phyloP scores from a whole-genome alignment of 1,140 invertebrate species.

The Drosophila nikananu region DNA sequence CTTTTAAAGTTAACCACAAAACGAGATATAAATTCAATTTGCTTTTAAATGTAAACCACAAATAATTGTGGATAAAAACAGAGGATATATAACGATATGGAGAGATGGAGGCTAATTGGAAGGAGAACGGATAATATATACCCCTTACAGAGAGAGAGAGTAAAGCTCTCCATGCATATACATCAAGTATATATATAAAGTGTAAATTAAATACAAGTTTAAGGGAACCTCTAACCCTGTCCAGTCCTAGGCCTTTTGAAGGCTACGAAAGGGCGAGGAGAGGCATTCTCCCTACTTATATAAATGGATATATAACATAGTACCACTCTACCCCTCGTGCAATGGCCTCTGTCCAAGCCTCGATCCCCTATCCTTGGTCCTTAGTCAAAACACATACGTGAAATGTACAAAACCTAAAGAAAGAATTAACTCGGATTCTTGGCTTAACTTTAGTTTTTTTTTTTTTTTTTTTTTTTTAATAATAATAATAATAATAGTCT shows the following conservation, averaged over 20 bases:
- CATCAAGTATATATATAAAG: slow-evolving; percentile 6
- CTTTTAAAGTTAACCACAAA: slow-evolving; percentile 69
- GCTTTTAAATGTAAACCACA: slow-evolving; percentile 69
- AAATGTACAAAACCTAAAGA: slow-evolving; percentile 8
- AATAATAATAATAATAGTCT: background rate
- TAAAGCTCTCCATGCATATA: background rate
- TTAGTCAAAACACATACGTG: slow-evolving; percentile 13
- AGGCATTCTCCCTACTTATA: background rate
- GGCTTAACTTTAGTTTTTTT: slow-evolving; percentile 10
- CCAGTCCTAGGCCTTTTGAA: slow-evolving; percentile 1
- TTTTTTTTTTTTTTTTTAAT: slow-evolving; percentile 4
- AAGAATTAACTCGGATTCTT: slow-evolving; percentile 10
- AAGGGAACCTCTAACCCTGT: background rate
- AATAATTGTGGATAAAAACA: slow-evolving; percentile 28
- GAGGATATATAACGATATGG: slow-evolving; percentile 10
- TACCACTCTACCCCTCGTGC: slow-evolving; percentile 11
- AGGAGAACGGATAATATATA: background rate
- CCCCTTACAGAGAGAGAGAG: background rate
- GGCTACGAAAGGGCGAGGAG: background rate
- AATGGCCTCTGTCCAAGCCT: slow-evolving; percentile 14
- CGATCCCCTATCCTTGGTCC: background rate
- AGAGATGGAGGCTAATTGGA: background rate
- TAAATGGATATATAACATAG: slow-evolving; percentile 8
- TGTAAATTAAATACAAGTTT: slow-evolving; percentile 12
- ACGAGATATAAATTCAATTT: slow-evolving; percentile 51